Percentiles rank a stretch among this genome's conserved stretches.
phyloP scores from a whole-genome alignment of 2,797 vertebrate genomes.

The Alectoris magna region DNA sequence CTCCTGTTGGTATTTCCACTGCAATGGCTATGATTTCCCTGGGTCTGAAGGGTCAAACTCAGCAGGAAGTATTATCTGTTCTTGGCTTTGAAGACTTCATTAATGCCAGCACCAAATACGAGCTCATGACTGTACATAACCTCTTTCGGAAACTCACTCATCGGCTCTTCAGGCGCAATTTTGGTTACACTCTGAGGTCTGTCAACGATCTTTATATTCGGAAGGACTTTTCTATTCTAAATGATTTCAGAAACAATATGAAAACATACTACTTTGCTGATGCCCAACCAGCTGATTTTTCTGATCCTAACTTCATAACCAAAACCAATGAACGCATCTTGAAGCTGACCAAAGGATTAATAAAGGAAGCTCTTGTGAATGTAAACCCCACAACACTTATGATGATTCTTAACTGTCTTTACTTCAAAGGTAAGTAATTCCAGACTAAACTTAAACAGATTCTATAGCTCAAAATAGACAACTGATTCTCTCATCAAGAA shows the following conservation, averaged over 20 bases:
- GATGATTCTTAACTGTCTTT: slow-evolving; percentile 96
- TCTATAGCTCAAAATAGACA: not conserved
- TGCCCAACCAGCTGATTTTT: slow-evolving; percentile 90
- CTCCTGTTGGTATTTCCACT: slow-evolving; percentile 94
- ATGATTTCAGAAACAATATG: slow-evolving; percentile 84
- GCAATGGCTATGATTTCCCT: slow-evolving; percentile 96
- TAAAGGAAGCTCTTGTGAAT: slow-evolving; percentile 89
- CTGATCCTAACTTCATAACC: slow-evolving; percentile 85
- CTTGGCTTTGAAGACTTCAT: slow-evolving; percentile 92
- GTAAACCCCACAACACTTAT: slow-evolving; percentile 88
- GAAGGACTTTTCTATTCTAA: slow-evolving; percentile 82
- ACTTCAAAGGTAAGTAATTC: slow-evolving; percentile 93
- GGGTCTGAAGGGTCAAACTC: slow-evolving; percentile 84
- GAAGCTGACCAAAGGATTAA: slow-evolving; percentile 93
- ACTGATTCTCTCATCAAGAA: not conserved
- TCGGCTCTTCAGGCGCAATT: slow-evolving; percentile 94
- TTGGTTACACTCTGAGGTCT: slow-evolving; percentile 91
- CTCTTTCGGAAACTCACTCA: slow-evolving; percentile 96
- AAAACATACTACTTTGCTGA: slow-evolving; percentile 93
- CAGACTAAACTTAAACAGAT: not conserved
- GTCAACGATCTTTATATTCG: slow-evolving; percentile 93
- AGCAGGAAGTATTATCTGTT: slow-evolving; percentile 85
- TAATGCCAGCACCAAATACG: slow-evolving; percentile 92
- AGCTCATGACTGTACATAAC: slow-evolving; percentile 90
- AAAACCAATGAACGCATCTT: slow-evolving; percentile 90